These are phyloP conservation scores for Bombus waltoni DNA, from an alignment of 1,140 invertebrate genomes.

Conservation along the genomic window DNA sequence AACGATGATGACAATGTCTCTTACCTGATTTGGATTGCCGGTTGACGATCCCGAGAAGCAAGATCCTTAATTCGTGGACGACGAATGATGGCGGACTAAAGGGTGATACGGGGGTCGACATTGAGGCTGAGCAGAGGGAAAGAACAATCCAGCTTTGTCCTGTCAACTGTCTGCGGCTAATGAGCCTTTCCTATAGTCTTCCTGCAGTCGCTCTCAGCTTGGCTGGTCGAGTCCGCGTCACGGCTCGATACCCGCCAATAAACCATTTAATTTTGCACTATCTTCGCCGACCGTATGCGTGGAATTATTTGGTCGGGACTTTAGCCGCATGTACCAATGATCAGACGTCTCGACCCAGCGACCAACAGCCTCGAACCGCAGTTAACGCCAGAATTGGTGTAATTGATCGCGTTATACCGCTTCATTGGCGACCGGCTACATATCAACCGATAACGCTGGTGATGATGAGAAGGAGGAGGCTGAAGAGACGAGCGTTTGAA, in stretches of 20 bases:
- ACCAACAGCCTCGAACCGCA: not conserved
- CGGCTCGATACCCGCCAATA: conserved; percentile 65
- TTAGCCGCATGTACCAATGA: too few relatives aligned
- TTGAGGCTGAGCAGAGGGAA: not conserved
- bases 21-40: conserved; percentile 55
- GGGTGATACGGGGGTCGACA: not conserved
- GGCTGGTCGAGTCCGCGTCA: conserved; percentile 28
- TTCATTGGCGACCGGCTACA: not conserved
- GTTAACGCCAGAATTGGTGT: not conserved
- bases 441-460: not conserved
- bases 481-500: not conserved
- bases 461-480: not conserved
- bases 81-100: conserved; percentile 31
- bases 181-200: conserved; percentile 61
- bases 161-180: conserved; percentile 65
- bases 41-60: conserved; percentile 36
- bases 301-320: not conserved
- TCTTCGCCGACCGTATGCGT: not conserved
- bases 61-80: conserved; percentile 53
- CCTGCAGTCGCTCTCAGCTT: conserved; percentile 32
- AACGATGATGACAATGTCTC: conserved; percentile 58
- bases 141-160: conserved; percentile 67
- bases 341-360: too few relatives aligned
- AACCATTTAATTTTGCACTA: conserved; percentile 54
- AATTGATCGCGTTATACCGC: conserved; percentile 4